Evolutionary conservation across 2,113 vertebrate species (phyloP), one percentile per base, ranked within the genome.

Genomic region (Puntigrus tetrazona): DNA sequence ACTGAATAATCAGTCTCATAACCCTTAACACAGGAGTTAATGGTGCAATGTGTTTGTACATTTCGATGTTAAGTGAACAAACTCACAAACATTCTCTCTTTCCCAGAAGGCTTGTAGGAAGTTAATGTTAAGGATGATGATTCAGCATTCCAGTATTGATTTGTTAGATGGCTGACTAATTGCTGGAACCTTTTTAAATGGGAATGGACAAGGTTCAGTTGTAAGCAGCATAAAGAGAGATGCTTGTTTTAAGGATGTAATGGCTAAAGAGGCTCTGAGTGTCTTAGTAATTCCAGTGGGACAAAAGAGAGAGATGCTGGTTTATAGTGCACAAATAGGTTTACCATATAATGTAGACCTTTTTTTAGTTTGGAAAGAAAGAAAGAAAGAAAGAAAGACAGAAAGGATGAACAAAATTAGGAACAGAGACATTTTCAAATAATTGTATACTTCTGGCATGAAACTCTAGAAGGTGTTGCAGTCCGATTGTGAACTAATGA

Each of bases 111-210:
- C 41, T 80, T 22, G 8, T 41, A 83, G 55, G 59, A 78, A n/a
- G 34, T 45, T 70, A 36, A 78, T 74, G 50, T 76, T 72, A 77
- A 67, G 61, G 55, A 83, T 85, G 52, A 82, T 79, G 25, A 81
- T 43, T 87, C 25, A 65, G 38, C 47, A n/a, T 75, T 69, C 69
- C 20, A 14, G n/a, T 84, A 80, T 84, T 57, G 76, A 86, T 86
- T 84, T 78, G 27, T 27, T 41, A 36, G 70, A 41, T 67, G 45
- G 36, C 31, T 25, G 55, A 45, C 36, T 84, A 76, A 84, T 84
- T 77, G 63, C 65, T 81, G 34, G 50, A 70, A 81, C 69, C 63
- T 75, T 75, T 36, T 52, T 70, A 80, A 87, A 81, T 84, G 72
- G 36, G 31, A 76, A 84, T 34, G 34, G 47, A 55, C 22, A 78